phyloP scores from a whole-genome alignment of 53 echinoderm and acorn worm species.

The Zoroaster sp. region DNA sequence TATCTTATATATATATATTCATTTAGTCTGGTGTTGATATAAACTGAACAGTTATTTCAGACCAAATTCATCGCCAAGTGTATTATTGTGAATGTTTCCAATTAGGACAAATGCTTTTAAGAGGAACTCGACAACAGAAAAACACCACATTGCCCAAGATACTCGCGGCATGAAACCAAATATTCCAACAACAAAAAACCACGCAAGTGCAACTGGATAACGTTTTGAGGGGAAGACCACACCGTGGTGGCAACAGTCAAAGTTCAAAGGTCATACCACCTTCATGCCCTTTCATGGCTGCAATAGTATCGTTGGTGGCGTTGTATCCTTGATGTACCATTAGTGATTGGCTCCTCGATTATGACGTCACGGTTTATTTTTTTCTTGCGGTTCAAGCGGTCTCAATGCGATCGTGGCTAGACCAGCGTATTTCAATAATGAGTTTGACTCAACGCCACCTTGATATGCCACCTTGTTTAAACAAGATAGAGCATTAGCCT shows the following conservation, averaged over 20 bases:
- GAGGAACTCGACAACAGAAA: neutral
- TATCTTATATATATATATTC: too few relatives aligned
- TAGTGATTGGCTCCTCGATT: neutral
- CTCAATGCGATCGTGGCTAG: too few relatives aligned
- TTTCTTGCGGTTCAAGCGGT: too few relatives aligned
- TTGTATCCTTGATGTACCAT: neutral
- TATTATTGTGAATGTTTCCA: neutral
- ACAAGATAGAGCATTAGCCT: too few relatives aligned
- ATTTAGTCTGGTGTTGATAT: slow-evolving; percentile 18
- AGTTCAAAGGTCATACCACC: neutral
- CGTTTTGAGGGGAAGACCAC: neutral
- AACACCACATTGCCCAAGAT: slow-evolving; percentile 23
- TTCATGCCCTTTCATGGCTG: neutral
- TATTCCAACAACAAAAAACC: neutral
- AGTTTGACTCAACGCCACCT: too few relatives aligned
- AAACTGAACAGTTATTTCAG: neutral
- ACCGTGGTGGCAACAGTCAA: neutral
- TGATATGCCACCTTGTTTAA: too few relatives aligned
- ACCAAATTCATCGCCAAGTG: neutral
- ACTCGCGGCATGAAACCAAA: neutral
- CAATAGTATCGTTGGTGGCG: neutral
- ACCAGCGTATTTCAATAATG: too few relatives aligned
- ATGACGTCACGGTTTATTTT: neutral
- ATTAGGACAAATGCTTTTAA: slow-evolving; percentile 26
- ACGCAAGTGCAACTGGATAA: neutral